Base-by-base conservation (phyloP, 2,113 vertebrate species). In the Paradoxurus hermaphroditus region DNA sequence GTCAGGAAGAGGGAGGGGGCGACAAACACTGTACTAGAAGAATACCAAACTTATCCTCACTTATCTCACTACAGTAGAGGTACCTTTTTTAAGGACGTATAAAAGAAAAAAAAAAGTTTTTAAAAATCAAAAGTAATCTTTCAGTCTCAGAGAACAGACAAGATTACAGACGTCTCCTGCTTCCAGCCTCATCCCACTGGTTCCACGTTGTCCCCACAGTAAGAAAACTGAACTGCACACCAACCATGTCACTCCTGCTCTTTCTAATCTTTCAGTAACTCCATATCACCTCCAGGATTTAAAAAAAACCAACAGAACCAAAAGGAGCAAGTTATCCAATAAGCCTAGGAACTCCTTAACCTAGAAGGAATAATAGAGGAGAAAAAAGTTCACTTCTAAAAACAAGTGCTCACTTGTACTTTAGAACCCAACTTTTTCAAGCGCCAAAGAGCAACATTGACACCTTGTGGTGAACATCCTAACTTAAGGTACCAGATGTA, bases 401-500 rank as follows among this genome's bases (percentile, higher is more conserved):
- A 81, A 75, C 51, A 88, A 95, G 68, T 73, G 21, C 83, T 94
- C 81, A 68, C 27, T 95, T 86, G 12, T 16, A 63, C 84, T 83
- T 85, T 70, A 36, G 65, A 75, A 87, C 4, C 44, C 53, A 59
- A 31, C 6, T 67, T 72, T 88, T 94, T 91, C 56, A 90, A 85
- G 88, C 16, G 53, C 6, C 81, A 19, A 1, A 94, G 79, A 97
- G 65, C 98, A 99, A 99, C 91, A 98, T 91, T 95, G 98, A 98
- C 99, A 98, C 91, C 99, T 98, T 97, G 98, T 98, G 99, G 91
- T 79, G 95, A 78, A 44, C 27, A 75, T 34, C 34, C 0, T 53
- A 63, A 95, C 91, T 9, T 8, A 49, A 91, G 94, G 16, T n/a
- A 82, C 44, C 68, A 59, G 89, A 87, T 68, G 68, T 10, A 87